Evolutionary conservation across 2,113 vertebrate genomes (phyloP), one percentile per base, ranked within the genome.

Genomic region (Elephas maximus): DNA sequence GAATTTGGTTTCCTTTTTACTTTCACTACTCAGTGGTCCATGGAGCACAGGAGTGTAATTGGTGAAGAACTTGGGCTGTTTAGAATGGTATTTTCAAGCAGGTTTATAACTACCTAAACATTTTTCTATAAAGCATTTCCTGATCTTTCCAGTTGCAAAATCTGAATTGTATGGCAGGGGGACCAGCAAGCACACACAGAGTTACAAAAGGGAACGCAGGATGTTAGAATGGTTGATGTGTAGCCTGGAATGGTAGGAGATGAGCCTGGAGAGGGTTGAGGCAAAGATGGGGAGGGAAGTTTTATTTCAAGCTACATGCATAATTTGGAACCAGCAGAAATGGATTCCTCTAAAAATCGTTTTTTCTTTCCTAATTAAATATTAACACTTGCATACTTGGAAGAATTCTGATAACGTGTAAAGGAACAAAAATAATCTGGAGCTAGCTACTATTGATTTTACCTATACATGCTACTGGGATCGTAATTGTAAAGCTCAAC

Each of bases 1-100:
- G 23, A 94, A 65, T 91, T 91, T 15, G 45, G 45, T 80, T 74
- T 82, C 24, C 48, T 48, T 91, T 93, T 90, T 60, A 62, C 11
- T 92, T 92, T 69, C 7, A 48, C 73, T 80, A 8, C 45, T 67
- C 4, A 26, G 62, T 81, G 20, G 53, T 41, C 94, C 94, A 7
- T 69, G 45, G 76, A 73, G 30, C 48, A 37, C 1, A 48, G 57
- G 8, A 9, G 48, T 92, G 15, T 41, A 30, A 81, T 41, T 92
- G 84, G 30, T 77, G n/a, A 82, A 60, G n/a, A 85, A 80, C 57
- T 89, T 71, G 67, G 44, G 21, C 6, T 95, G 63, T 51, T 90
- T 45, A 82, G 53, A 57, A 30, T 26, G 14, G 6, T 78, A 18
- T 73, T 94, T 90, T 78, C 33, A 65, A 41, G 17, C 21, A 90